These are phyloP conservation scores for Onchidella celtica DNA, from an alignment of 2,888 invertebrate species.

Conservation along the genomic window DNA sequence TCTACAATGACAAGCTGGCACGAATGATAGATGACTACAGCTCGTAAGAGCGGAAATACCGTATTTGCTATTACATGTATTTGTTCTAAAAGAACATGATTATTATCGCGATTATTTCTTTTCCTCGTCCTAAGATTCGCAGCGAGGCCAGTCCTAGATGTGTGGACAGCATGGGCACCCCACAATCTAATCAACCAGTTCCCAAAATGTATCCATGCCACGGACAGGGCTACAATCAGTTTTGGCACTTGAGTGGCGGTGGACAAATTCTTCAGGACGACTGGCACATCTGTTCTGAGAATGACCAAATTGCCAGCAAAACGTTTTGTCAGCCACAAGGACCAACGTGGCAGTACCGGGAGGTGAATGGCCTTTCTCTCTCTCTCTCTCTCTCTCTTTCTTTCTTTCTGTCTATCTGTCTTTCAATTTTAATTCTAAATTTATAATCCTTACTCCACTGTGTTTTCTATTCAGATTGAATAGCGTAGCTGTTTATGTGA, in stretches of 20 bases:
- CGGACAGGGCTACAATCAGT: conserved; percentile 46
- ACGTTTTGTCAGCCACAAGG: neutral
- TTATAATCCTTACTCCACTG: neutral
- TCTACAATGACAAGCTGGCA: too few relatives aligned
- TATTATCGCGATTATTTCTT: too few relatives aligned
- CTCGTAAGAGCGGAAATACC: too few relatives aligned
- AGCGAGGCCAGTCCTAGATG: conserved; percentile 26
- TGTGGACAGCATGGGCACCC: conserved; percentile 48
- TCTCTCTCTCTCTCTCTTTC: conserved; percentile 31
- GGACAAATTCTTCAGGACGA: conserved; percentile 49
- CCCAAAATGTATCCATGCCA: conserved; percentile 50
- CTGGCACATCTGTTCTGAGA: conserved; percentile 22
- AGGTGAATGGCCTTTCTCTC: conserved; percentile 34
- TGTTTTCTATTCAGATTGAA: neutral
- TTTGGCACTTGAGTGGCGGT: conserved; percentile 43
- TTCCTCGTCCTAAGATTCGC: conserved; percentile 45
- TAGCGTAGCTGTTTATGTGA: too few relatives aligned
- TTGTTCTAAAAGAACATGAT: too few relatives aligned
- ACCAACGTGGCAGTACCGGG: conserved; percentile 33
- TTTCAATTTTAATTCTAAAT: neutral
- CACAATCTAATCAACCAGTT: neutral
- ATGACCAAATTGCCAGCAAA: neutral
- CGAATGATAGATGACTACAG: too few relatives aligned
- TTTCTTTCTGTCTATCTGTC: neutral
- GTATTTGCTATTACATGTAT: too few relatives aligned